Evolutionary conservation across 2,797 vertebrate species (phyloP), one percentile per base, ranked within the genome.

Genomic region (Sebastes kiyomatsui): DNA sequence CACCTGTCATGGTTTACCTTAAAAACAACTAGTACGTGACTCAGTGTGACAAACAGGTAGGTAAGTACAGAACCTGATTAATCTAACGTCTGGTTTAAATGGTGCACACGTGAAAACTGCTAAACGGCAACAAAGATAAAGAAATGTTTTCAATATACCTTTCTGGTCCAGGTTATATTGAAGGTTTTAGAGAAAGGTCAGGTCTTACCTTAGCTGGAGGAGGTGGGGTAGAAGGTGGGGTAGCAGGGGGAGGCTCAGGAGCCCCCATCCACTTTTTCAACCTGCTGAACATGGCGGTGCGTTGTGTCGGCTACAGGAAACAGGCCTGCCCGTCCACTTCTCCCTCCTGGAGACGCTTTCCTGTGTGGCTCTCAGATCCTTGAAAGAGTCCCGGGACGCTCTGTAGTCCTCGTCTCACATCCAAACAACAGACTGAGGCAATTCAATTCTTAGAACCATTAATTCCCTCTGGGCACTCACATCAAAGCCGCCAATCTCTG

Each of bases 261-360:
- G 79, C 77, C 75, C 84, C 38, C 2, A 94, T 60, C 64, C 88
- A 23, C 20, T 23, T 87, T 69, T 90, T 94, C 3, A 96, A 67
- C 72, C 81, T 83, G 78, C 87, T 88, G 79, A 96, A 93, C 95
- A 96, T 96, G 78, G 25, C 27, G 25, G 27, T 3, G 30, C 28
- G 49, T 2, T 46, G 16, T 7, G 46, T 35, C 35, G 69, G 27
- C 76, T 72, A 72, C 42, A 78, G 49, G 20, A 1, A 67, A 18
- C 27, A 10, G 33, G 10, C 14, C 23, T 6, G 69, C 46, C 71
- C 23, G 38, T 80, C 59, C 67, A 71, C 18, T 16, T 38, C 25
- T 67, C 68, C n/a, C 77, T 7, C 72, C 70, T 61, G 54, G 5
- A 28, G 20, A 65, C 14, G 12, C 32, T 32, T 33, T 66, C 32